phyloP scores from a whole-genome alignment of 2,888 invertebrate species.

The Homarus gammarus region DNA sequence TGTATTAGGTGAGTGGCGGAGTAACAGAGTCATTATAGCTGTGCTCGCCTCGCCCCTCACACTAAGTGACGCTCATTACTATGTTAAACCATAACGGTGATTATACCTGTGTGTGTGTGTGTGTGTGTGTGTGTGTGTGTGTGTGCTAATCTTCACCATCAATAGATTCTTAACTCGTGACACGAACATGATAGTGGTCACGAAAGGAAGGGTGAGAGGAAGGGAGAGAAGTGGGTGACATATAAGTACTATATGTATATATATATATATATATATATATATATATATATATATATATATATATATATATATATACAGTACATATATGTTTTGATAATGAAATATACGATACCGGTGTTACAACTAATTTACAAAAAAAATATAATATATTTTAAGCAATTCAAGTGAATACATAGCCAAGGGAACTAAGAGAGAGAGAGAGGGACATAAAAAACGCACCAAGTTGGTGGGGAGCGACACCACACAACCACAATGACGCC shows the following conservation, averaged over 20 bases:
- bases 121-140: slow-evolving; percentile 11
- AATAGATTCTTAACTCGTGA: background rate
- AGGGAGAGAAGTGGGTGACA: background rate
- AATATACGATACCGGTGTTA: too few species aligned
- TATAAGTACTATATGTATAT: too few species aligned
- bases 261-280: too few species aligned
- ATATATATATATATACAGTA: slow-evolving; percentile 26
- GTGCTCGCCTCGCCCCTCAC: background rate
- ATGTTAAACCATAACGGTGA: background rate
- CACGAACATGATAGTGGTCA: background rate
- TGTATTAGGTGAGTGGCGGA: too few species aligned
- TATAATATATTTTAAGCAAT: background rate
- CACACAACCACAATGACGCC: slow-evolving; percentile 34
- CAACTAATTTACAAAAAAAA: too few species aligned
- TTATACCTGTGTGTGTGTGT: background rate
- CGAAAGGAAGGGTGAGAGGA: background rate
- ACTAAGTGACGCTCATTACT: background rate
- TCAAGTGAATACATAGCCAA: background rate
- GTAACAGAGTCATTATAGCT: background rate
- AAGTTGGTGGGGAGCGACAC: background rate
- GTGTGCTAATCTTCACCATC: background rate
- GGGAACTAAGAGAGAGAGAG: slow-evolving; percentile 20
- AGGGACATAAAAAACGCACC: slow-evolving; percentile 13
- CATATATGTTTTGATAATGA: too few species aligned
- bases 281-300: slow-evolving; percentile 26